Evolutionary conservation across 2,797 vertebrate species (phyloP).

Genomic region (Pipistrellus kuhlii): DNA sequence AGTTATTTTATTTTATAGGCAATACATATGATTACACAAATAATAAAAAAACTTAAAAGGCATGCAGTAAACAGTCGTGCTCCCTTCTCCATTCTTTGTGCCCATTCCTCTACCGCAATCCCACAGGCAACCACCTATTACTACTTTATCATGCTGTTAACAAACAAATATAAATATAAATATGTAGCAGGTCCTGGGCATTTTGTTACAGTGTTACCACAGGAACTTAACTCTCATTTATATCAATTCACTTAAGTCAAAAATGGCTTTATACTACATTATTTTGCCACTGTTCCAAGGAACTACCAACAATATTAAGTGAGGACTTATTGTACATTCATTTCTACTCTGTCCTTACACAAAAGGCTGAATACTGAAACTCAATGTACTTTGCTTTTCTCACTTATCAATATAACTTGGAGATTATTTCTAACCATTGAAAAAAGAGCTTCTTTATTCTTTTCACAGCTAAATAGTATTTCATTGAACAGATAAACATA

Average conservation of each 20-base stretch:
- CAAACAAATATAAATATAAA: neutral
- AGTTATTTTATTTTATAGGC: constrained; percentile 25
- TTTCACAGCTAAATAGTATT: neutral
- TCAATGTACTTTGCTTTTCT: neutral
- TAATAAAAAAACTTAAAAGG: neutral
- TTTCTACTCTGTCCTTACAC: neutral
- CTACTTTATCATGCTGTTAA: neutral
- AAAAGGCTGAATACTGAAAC: neutral
- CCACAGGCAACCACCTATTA: neutral
- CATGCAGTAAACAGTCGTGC: neutral
- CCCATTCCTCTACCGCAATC: neutral
- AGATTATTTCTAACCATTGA: neutral
- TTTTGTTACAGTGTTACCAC: neutral
- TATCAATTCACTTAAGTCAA: neutral
- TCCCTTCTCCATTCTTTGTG: neutral
- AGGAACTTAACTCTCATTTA: neutral
- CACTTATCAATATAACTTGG: neutral
- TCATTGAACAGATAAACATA: neutral
- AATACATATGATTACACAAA: neutral
- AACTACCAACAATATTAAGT: no score
- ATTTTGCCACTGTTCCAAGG: neutral
- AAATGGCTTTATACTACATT: neutral
- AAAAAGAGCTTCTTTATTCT: neutral
- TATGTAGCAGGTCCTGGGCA: neutral
- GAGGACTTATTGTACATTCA: neutral